Evolutionary conservation across 2,113 vertebrate genomes (phyloP).

Genomic region (Sitta europaea): DNA sequence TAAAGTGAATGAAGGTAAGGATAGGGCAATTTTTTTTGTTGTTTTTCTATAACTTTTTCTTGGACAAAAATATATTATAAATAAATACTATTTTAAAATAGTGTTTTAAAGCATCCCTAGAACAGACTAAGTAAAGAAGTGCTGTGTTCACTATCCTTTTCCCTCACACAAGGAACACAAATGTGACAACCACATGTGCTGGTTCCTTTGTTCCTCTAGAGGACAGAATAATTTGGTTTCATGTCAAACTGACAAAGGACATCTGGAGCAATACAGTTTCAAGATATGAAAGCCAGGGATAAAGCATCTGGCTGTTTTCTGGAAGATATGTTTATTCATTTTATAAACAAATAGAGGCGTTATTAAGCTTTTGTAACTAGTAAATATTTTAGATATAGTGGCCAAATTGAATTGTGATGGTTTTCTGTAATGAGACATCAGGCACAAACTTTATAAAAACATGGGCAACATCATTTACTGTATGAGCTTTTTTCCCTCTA

Average conservation of each 20-base stretch:
- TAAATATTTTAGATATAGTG: neutral
- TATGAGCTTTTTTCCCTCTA: neutral
- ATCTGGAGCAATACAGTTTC: neutral
- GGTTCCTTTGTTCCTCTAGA: neutral
- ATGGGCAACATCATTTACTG: neutral
- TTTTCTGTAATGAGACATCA: neutral
- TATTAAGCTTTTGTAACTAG: neutral
- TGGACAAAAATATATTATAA: neutral
- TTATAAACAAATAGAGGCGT: neutral
- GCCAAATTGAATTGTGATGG: neutral
- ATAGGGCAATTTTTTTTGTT: no score
- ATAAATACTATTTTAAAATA: neutral
- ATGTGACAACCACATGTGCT: neutral
- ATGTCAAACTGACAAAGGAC: neutral
- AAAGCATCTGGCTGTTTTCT: neutral
- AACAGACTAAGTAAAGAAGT: neutral
- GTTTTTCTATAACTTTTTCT: neutral
- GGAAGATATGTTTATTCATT: neutral
- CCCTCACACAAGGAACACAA: neutral
- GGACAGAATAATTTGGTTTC: neutral
- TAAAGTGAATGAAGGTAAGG: neutral
- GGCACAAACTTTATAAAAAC: neutral
- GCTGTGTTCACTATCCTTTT: neutral
- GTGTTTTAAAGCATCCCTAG: neutral
- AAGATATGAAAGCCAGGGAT: neutral